phyloP scores from a whole-genome alignment of 2,113 vertebrate species.

The Corydoras sp. region DNA sequence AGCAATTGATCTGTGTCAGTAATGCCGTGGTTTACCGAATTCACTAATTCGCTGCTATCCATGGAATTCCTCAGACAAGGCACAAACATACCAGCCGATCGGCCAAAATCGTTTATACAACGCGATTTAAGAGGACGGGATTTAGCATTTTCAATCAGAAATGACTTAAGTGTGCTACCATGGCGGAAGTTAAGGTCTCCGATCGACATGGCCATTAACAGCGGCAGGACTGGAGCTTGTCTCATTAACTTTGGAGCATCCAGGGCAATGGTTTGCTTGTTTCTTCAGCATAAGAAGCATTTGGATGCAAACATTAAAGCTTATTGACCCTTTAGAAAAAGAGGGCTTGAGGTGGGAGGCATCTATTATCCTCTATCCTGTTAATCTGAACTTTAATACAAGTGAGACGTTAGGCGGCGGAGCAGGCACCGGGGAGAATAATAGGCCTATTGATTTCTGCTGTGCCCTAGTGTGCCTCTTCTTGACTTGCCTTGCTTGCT shows the following conservation, averaged over 20 bases:
- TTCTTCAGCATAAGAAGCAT: constrained; percentile 19
- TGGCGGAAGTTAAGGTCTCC: constrained; percentile 10
- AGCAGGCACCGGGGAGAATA: constrained; percentile 40
- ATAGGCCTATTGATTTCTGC: constrained; percentile 48
- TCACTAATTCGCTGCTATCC: too few species aligned
- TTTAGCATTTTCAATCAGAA: too few species aligned
- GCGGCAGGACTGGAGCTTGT: background rate
- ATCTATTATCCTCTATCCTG: constrained; percentile 23
- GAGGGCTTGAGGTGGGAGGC: constrained; percentile 20
- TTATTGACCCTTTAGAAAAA: constrained; percentile 28
- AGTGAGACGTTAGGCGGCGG: constrained; percentile 30
- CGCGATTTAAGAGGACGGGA: too few species aligned
- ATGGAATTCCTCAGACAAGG: too few species aligned
- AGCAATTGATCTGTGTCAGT: too few species aligned
- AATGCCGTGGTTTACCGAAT: too few species aligned
- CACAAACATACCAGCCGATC: too few species aligned
- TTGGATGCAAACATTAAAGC: constrained; percentile 36
- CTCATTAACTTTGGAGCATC: constrained; percentile 23
- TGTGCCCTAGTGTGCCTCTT: constrained; percentile 37
- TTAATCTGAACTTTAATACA: constrained; percentile 40
- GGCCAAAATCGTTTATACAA: too few species aligned
- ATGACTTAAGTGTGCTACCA: too few species aligned
- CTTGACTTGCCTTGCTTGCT: constrained; percentile 39
- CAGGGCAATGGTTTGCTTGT: constrained; percentile 2
- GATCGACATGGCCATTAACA: constrained; percentile 7